Evolutionary conservation across 2,113 vertebrate species (phyloP).

Genomic region (Nansenia antarctica): DNA sequence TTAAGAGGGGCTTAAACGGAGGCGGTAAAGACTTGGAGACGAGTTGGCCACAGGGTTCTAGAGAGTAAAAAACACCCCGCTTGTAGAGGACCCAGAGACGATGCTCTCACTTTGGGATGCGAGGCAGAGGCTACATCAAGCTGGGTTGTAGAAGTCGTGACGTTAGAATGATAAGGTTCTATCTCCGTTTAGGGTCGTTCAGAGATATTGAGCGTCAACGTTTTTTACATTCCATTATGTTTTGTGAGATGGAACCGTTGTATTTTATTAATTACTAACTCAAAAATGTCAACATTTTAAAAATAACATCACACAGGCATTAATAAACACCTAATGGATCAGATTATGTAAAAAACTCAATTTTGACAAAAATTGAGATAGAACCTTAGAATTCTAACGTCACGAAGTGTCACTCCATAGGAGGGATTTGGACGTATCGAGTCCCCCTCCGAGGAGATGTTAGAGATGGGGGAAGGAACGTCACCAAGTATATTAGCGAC

Average conservation of each 20-base stretch:
- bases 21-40: slow-evolving; percentile 44
- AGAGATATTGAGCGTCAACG: no score
- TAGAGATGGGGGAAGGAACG: slow-evolving; percentile 56
- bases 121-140: slow-evolving; percentile 85
- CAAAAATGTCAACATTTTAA: no score
- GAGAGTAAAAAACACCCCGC: slow-evolving; percentile 71
- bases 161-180: no score
- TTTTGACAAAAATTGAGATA: no score
- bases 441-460: slow-evolving; percentile 72
- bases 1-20: slow-evolving; percentile 45
- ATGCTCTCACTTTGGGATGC: slow-evolving; percentile 79
- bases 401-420: slow-evolving; percentile 81
- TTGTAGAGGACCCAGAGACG: slow-evolving; percentile 81
- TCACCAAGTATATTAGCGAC: slow-evolving; percentile 49
- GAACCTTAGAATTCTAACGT: no score
- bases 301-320: no score
- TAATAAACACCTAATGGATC: no score
- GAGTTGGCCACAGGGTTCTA: slow-evolving; percentile 62
- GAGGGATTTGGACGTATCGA: slow-evolving; percentile 83
- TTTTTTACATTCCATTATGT: no score
- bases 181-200: no score
- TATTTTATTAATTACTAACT: no score
- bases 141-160: slow-evolving; percentile 75
- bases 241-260: no score
- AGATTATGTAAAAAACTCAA: no score